phyloP scores from a whole-genome alignment of 1,140 invertebrate species.

The Drosophila auraria region DNA sequence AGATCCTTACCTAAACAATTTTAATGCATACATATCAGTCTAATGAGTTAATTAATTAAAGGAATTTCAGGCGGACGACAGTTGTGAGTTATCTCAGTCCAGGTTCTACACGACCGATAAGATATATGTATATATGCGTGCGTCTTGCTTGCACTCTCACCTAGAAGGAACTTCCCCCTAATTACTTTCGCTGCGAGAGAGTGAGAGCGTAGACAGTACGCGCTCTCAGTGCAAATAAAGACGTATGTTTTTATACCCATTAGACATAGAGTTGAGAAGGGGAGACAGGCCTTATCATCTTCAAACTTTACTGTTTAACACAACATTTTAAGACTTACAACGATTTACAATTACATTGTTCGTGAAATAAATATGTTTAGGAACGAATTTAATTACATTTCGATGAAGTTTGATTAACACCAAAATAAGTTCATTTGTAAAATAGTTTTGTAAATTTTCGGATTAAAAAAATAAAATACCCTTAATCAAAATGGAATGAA shows the following conservation, averaged over 20 bases:
- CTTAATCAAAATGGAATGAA: too few species aligned
- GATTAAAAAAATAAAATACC: too few species aligned
- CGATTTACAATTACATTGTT: too few species aligned
- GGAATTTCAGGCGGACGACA: constrained; percentile 42
- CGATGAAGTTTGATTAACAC: too few species aligned
- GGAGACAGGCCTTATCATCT: neutral
- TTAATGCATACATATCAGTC: constrained; percentile 18
- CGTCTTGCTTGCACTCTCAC: constrained; percentile 17
- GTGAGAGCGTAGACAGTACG: constrained; percentile 42
- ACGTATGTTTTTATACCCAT: constrained; percentile 32
- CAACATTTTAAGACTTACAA: neutral
- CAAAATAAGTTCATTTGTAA: too few species aligned
- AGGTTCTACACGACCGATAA: constrained; percentile 54
- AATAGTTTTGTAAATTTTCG: too few species aligned
- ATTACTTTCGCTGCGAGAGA: constrained; percentile 60
- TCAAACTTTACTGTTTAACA: neutral
- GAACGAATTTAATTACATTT: too few species aligned
- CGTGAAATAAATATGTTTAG: too few species aligned
- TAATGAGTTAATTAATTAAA: constrained; percentile 62
- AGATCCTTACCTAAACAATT: constrained; percentile 13
- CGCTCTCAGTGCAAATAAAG: constrained; percentile 60
- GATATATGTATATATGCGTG: constrained; percentile 40
- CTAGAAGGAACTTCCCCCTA: constrained; percentile 3
- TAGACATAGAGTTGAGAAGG: neutral
- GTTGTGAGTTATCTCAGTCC: constrained; percentile 29